Evolutionary conservation across 1,140 invertebrate species (phyloP).

Genomic region (Oncopeltus fasciatus): DNA sequence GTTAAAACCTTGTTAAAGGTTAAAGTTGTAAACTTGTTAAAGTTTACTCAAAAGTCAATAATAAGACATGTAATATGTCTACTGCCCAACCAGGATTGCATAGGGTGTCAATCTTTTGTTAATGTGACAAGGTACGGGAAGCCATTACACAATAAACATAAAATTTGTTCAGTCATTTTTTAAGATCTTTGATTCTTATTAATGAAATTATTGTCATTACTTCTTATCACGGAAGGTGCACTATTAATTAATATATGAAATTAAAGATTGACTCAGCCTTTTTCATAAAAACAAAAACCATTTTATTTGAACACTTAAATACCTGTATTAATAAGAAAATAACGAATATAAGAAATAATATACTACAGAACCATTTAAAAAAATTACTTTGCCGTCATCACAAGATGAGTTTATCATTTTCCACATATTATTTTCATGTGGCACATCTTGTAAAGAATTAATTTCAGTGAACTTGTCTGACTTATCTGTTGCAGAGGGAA

Average conservation of each 20-base stretch:
- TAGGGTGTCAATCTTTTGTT: too few species aligned
- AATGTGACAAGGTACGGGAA: too few species aligned
- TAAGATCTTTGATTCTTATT: too few species aligned
- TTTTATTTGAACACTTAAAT: neutral
- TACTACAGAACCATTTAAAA: neutral
- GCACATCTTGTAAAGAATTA: conserved; percentile 4
- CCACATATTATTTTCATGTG: conserved; percentile 21
- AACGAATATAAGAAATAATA: neutral
- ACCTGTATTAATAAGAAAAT: neutral
- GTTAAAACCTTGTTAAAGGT: too few species aligned
- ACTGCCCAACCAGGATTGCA: too few species aligned
- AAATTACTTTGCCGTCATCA: conserved; percentile 51
- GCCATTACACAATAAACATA: too few species aligned
- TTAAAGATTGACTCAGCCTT: too few species aligned
- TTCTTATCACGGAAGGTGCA: neutral
- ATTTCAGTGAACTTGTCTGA: neutral
- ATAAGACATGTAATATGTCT: too few species aligned
- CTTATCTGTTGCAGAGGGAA: neutral
- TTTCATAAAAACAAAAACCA: neutral
- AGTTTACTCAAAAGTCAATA: too few species aligned
- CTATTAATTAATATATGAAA: neutral
- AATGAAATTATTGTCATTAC: neutral
- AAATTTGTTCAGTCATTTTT: too few species aligned
- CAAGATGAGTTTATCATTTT: conserved; percentile 35
- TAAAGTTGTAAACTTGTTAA: too few species aligned